Evolutionary conservation across 2,888 invertebrate species (phyloP).

Genomic region (Tenthredo notha): DNA sequence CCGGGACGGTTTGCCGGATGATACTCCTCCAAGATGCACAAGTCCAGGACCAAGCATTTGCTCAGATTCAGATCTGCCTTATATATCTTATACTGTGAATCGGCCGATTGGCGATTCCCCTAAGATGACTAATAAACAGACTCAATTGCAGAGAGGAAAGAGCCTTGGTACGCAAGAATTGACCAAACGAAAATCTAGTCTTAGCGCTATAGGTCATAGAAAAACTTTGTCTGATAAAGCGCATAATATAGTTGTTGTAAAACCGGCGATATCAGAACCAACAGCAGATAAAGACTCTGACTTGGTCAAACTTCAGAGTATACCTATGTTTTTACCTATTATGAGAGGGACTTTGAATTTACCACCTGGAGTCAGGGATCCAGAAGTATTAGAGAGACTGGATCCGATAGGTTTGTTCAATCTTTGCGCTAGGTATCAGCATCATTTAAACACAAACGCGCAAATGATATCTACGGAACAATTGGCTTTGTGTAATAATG

Average conservation of each 20-base stretch:
- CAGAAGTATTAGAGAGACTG: conserved; percentile 90
- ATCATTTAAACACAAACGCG: conserved; percentile 90
- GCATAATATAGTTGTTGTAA: conserved; percentile 90
- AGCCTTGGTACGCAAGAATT: conserved; percentile 71
- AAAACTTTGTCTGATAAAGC: conserved; percentile 75
- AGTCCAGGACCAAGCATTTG: conserved; percentile 94
- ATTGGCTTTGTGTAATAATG: conserved; percentile 85
- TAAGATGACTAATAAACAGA: conserved; percentile 85
- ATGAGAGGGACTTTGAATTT: conserved; percentile 93
- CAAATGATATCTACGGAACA: conserved; percentile 91
- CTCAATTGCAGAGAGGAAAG: conserved; percentile 72
- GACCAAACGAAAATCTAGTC: conserved; percentile 70
- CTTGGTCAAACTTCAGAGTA: conserved; percentile 86
- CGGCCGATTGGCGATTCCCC: conserved; percentile 95
- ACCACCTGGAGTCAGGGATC: conserved; percentile 90
- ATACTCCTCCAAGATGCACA: conserved; percentile 84
- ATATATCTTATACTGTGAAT: conserved; percentile 94
- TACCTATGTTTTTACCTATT: conserved; percentile 95
- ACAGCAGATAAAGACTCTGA: conserved; percentile 88
- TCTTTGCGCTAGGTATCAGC: conserved; percentile 90
- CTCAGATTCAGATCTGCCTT: conserved; percentile 93
- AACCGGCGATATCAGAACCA: conserved; percentile 83
- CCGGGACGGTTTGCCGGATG: conserved; percentile 71
- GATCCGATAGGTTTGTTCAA: conserved; percentile 86
- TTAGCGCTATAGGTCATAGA: conserved; percentile 63